These are phyloP conservation scores for Eupithecia abbreviata DNA, from an alignment of 2,888 invertebrate species.

Conservation along the genomic window DNA sequence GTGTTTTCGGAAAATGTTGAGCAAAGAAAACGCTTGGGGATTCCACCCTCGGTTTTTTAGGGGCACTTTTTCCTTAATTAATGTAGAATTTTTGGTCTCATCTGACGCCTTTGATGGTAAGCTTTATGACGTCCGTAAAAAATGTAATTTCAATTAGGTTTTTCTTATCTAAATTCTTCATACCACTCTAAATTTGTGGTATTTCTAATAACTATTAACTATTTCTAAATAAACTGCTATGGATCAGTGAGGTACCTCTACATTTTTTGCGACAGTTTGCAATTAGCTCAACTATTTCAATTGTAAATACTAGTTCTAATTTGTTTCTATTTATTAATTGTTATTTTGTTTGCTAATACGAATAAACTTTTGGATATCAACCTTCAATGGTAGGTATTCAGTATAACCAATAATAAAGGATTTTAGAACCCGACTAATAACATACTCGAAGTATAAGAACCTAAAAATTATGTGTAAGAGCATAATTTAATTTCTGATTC, in stretches of 20 bases:
- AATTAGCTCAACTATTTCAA: too few species aligned
- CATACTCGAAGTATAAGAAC: too few species aligned
- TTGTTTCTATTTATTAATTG: too few species aligned
- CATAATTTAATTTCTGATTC: conserved; percentile 23
- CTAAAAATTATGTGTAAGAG: background rate
- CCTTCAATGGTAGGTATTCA: background rate
- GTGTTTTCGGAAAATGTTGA: conserved; percentile 77
- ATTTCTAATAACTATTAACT: background rate
- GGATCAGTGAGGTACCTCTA: too few species aligned
- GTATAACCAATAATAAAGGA: background rate
- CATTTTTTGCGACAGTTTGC: too few species aligned
- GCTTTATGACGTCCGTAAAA: conserved; percentile 60
- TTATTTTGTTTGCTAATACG: too few species aligned
- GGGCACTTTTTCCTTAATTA: conserved; percentile 81
- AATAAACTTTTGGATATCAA: too few species aligned
- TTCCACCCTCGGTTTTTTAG: conserved; percentile 77
- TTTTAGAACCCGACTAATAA: background rate
- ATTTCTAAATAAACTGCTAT: too few species aligned
- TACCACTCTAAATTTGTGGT: background rate
- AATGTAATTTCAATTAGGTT: conserved; percentile 57
- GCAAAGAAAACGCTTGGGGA: conserved; percentile 78
- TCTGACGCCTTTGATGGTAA: conserved; percentile 72
- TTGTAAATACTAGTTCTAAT: too few species aligned
- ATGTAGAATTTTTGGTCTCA: conserved; percentile 81
- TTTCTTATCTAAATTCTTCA: conserved; percentile 23